Evolutionary conservation across 1,140 invertebrate species (phyloP).

Genomic region (Formica selysi): DNA sequence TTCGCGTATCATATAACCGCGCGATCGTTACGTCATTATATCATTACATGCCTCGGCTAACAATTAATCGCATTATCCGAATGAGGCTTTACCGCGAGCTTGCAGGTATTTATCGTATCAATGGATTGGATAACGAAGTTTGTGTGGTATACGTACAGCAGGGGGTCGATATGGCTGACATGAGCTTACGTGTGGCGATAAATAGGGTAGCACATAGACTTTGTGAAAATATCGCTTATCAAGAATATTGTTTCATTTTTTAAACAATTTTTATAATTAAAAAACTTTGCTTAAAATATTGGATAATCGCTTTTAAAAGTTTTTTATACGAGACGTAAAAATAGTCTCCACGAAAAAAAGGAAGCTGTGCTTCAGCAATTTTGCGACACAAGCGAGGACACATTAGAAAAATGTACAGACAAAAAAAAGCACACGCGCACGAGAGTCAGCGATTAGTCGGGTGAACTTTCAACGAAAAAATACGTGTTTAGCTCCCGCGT

Average conservation of each 20-base stretch:
- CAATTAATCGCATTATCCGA: conserved; percentile 74
- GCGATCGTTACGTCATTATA: conserved; percentile 71
- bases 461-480: conserved; percentile 15
- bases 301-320: background rate
- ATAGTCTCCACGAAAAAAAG: background rate
- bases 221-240: conserved; percentile 7
- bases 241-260: conserved; percentile 9
- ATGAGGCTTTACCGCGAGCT: conserved; percentile 70
- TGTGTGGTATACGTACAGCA: conserved; percentile 41
- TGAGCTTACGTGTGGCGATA: conserved; percentile 33
- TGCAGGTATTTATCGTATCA: conserved; percentile 69
- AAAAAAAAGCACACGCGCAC: conserved; percentile 31
- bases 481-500: conserved; percentile 30
- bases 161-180: conserved; percentile 58
- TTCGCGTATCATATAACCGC: conserved; percentile 37
- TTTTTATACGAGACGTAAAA: background rate
- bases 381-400: background rate
- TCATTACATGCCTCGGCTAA: conserved; percentile 72
- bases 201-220: conserved; percentile 13
- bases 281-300: background rate
- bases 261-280: background rate
- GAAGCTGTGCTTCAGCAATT: background rate
- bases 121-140: conserved; percentile 72
- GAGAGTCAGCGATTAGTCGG: conserved; percentile 57
- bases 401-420: background rate